A percentile compares a stretch with the other conserved stretches of the same genome.
These are phyloP conservation scores for Andrena praecox DNA, from an alignment of 2,888 invertebrate species.

Conservation along the genomic window DNA sequence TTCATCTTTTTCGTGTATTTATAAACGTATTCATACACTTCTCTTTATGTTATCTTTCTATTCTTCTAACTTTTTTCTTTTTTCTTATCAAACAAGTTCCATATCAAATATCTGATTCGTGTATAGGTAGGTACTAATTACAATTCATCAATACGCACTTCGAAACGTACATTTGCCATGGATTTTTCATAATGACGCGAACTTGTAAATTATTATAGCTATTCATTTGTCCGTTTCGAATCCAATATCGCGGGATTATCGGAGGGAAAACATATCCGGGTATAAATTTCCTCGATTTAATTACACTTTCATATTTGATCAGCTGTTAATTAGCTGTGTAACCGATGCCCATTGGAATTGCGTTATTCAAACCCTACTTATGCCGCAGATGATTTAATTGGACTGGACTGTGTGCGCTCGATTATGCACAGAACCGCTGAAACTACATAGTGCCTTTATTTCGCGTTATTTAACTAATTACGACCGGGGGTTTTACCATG, in stretches of 20 bases:
- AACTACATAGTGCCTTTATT: neutral
- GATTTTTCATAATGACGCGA: too few relatives aligned
- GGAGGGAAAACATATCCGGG: neutral
- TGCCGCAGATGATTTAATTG: too few relatives aligned
- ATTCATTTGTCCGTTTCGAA: neutral
- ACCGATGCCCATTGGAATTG: neutral
- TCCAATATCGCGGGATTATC: constrained; percentile 6
- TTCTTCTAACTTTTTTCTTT: too few relatives aligned
- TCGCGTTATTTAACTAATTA: constrained; percentile 12
- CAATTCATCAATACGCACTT: too few relatives aligned
- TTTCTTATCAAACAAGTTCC: too few relatives aligned
- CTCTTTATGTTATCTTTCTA: too few relatives aligned
- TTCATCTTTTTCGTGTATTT: too few relatives aligned
- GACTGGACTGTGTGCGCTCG: too few relatives aligned
- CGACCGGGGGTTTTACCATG: neutral
- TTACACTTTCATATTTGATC: constrained; percentile 3
- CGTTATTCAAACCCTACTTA: constrained; percentile 23
- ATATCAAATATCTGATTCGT: too few relatives aligned
- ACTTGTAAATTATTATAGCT: neutral
- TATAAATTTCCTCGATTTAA: constrained; percentile 18
- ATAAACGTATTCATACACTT: too few relatives aligned
- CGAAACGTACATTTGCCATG: too few relatives aligned
- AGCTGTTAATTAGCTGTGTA: constrained; percentile 24
- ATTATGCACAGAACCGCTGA: neutral
- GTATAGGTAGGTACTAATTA: too few relatives aligned